Evolutionary conservation across 2,888 invertebrate species (phyloP).

Genomic region (Andricus curvator): DNA sequence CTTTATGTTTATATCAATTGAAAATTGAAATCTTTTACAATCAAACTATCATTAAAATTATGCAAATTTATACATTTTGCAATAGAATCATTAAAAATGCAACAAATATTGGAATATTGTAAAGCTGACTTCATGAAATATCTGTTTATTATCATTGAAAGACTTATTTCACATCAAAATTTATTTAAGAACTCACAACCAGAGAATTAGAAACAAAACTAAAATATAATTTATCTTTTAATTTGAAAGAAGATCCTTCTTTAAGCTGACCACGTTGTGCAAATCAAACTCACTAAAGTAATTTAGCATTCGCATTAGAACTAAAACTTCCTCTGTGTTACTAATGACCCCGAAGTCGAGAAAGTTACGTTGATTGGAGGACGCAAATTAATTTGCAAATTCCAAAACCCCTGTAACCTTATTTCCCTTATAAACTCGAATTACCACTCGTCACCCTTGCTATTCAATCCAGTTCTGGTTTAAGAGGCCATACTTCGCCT

Average conservation of each 20-base stretch:
- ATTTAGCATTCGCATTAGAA: neutral
- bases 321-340: neutral
- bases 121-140: too few relatives aligned
- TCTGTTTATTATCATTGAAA: too few relatives aligned
- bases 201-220: too few relatives aligned
- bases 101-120: too few relatives aligned
- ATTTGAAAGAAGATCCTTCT: neutral
- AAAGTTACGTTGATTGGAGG: neutral
- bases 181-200: too few relatives aligned
- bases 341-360: neutral
- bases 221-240: too few relatives aligned
- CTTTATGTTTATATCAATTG: too few relatives aligned
- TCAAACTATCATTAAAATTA: too few relatives aligned
- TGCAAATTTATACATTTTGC: too few relatives aligned
- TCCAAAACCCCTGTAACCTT: slow-evolving; percentile 20
- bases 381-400: slow-evolving; percentile 19
- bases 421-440: slow-evolving; percentile 46
- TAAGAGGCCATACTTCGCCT: slow-evolving; percentile 60
- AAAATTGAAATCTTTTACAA: too few relatives aligned
- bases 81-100: too few relatives aligned
- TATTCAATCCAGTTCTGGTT: slow-evolving; percentile 53
- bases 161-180: too few relatives aligned
- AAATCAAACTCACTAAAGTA: neutral
- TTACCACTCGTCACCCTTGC: slow-evolving; percentile 56
- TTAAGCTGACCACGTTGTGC: neutral